Conservation (phyloP, 1,140 invertebrate genomes). For the Cydia amplana region DNA sequence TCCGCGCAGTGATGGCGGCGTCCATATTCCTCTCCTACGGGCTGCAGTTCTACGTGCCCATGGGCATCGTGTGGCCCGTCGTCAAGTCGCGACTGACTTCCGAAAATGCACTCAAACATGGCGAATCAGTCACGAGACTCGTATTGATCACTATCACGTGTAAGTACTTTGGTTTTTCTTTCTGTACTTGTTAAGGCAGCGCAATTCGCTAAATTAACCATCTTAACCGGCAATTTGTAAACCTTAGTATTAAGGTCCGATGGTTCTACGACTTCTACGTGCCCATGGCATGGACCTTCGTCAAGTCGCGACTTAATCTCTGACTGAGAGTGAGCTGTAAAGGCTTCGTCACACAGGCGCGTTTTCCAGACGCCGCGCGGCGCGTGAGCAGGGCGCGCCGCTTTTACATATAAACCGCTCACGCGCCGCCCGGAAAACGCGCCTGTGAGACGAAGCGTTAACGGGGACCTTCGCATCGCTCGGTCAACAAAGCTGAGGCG, state of each 20-base stretch:
- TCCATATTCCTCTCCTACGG: conserved; percentile 94
- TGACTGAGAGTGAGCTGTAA: conserved; percentile 67
- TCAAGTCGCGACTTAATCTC: conserved; percentile 80
- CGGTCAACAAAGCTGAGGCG: too few relatives aligned
- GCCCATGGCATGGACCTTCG: conserved; percentile 90
- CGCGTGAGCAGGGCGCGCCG: too few relatives aligned
- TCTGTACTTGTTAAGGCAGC: background rate
- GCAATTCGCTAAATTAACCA: conserved; percentile 51
- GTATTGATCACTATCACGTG: conserved; percentile 88
- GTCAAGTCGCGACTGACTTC: conserved; percentile 82
- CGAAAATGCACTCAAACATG: conserved; percentile 80
- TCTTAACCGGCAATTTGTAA: too few relatives aligned
- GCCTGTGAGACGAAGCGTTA: too few relatives aligned
- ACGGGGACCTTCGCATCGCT: too few relatives aligned
- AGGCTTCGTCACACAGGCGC: too few relatives aligned
- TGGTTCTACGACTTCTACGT: conserved; percentile 97
- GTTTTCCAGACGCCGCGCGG: too few relatives aligned
- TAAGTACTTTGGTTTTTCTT: conserved; percentile 79
- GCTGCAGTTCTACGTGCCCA: conserved; percentile 95
- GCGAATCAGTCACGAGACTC: conserved; percentile 85
- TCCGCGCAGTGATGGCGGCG: conserved; percentile 90
- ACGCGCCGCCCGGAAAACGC: too few relatives aligned
- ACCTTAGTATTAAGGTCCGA: too few relatives aligned
- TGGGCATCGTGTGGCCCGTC: conserved; percentile 92
- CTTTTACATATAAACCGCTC: too few relatives aligned